A percentile compares a stretch with the other conserved stretches of the same genome.
phyloP scores from a whole-genome alignment of 2,797 vertebrate species.

The Crenichthys baileyi region DNA sequence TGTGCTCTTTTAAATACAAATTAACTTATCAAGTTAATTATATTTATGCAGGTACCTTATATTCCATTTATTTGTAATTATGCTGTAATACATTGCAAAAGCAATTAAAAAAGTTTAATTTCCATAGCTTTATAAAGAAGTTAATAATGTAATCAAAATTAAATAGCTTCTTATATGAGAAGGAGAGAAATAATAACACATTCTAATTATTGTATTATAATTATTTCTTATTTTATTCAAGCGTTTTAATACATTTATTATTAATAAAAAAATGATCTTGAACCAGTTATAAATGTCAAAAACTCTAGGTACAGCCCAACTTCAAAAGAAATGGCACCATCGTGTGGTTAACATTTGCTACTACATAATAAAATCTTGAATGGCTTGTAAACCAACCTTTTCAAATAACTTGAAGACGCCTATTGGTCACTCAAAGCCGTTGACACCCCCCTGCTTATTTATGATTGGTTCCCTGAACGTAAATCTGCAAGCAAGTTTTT shows the following conservation, averaged over 20 bases:
- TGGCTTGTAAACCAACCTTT: constrained; percentile 54
- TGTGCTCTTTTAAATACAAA: constrained; percentile 20
- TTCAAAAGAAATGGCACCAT: constrained; percentile 37
- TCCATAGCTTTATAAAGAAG: too few species aligned
- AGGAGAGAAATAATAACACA: too few species aligned
- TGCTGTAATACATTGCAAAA: too few species aligned
- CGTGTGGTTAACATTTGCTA: constrained; percentile 24
- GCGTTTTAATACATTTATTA: neutral
- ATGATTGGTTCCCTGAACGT: constrained; percentile 49
- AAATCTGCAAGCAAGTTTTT: constrained; percentile 13
- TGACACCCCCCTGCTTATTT: neutral
- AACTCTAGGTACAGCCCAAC: neutral
- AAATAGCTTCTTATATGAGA: too few species aligned
- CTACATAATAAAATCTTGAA: neutral
- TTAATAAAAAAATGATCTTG: too few species aligned
- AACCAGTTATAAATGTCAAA: neutral
- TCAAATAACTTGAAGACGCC: neutral
- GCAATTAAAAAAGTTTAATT: too few species aligned
- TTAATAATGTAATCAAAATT: too few species aligned
- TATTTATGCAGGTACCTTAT: neutral
- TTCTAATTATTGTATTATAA: too few species aligned
- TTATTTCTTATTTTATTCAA: neutral
- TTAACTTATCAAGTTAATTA: constrained; percentile 17
- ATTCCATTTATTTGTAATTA: too few species aligned
- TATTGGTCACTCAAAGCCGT: constrained; percentile 50